Conservation (phyloP, 2,797 vertebrate genomes). For the Antrozous pallidus region DNA sequence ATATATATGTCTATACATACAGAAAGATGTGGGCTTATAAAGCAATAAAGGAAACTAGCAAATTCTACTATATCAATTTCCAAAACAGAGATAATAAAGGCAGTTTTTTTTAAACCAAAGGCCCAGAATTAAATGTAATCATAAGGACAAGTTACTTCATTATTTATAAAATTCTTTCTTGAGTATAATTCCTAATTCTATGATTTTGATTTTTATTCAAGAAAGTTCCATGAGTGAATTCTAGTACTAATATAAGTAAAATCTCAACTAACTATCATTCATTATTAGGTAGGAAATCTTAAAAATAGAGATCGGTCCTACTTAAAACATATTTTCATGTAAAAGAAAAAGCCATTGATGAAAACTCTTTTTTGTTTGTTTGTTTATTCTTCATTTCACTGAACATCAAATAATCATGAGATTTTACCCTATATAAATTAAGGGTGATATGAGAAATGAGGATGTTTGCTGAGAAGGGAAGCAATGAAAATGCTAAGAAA, state of each 20-base stretch:
- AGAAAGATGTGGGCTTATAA: slow-evolving; percentile 69
- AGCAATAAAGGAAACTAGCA: slow-evolving; percentile 51
- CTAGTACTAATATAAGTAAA: slow-evolving; percentile 2
- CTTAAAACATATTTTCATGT: neutral
- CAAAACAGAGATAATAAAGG: slow-evolving; percentile 56
- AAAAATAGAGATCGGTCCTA: neutral
- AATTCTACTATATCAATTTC: slow-evolving; percentile 61
- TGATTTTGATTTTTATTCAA: neutral
- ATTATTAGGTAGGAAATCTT: neutral
- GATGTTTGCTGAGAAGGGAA: neutral
- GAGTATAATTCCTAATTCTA: slow-evolving; percentile 25
- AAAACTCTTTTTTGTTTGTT: neutral
- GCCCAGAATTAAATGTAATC: slow-evolving; percentile 14
- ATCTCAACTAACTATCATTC: slow-evolving; percentile 8
- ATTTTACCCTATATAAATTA: neutral
- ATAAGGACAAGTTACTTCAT: neutral
- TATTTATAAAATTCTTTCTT: neutral
- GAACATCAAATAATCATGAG: neutral
- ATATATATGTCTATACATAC: neutral
- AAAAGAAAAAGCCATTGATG: neutral
- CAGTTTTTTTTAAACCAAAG: slow-evolving; percentile 39
- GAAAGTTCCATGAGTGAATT: neutral
- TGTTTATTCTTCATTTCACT: neutral
- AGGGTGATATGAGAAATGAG: neutral
- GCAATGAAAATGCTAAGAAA: neutral